These are phyloP conservation scores for Microplitis demolitor DNA, from an alignment of 1,140 invertebrate species.

Conservation along the genomic window DNA sequence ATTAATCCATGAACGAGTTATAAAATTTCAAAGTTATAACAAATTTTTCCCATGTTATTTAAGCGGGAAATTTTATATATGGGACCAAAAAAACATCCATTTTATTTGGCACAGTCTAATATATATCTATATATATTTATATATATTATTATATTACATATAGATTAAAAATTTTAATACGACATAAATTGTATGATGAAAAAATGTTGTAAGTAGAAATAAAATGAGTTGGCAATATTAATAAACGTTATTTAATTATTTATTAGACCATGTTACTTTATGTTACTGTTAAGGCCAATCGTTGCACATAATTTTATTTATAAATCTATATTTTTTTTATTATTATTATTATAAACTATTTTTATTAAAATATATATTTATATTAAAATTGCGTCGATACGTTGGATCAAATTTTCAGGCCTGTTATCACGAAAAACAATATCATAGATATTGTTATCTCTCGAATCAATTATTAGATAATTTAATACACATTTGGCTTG, in stretches of 20 bases:
- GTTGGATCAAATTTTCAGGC: conserved; percentile 37
- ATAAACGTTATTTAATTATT: not conserved
- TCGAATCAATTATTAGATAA: conserved; percentile 46
- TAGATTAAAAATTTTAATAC: conserved; percentile 13
- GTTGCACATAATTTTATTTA: not conserved
- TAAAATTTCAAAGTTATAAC: too few relatives aligned
- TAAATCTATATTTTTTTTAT: not conserved
- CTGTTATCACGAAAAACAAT: conserved; percentile 40
- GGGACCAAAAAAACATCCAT: too few relatives aligned
- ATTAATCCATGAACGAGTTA: too few relatives aligned
- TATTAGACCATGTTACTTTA: not conserved
- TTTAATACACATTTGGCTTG: conserved; percentile 47
- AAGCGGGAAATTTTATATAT: too few relatives aligned
- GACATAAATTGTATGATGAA: conserved; percentile 27
- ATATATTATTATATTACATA: not conserved
- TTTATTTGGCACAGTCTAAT: too few relatives aligned
- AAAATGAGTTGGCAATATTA: conserved; percentile 22
- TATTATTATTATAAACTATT: not conserved
- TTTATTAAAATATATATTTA: not conserved
- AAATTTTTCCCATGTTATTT: too few relatives aligned
- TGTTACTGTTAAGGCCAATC: not conserved
- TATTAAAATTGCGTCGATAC: conserved; percentile 32
- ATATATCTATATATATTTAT: too few relatives aligned
- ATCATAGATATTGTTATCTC: conserved; percentile 43
- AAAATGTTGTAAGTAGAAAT: conserved; percentile 15